Conservation (phyloP, 2,113 vertebrate species). For the Sterna hirundo region DNA sequence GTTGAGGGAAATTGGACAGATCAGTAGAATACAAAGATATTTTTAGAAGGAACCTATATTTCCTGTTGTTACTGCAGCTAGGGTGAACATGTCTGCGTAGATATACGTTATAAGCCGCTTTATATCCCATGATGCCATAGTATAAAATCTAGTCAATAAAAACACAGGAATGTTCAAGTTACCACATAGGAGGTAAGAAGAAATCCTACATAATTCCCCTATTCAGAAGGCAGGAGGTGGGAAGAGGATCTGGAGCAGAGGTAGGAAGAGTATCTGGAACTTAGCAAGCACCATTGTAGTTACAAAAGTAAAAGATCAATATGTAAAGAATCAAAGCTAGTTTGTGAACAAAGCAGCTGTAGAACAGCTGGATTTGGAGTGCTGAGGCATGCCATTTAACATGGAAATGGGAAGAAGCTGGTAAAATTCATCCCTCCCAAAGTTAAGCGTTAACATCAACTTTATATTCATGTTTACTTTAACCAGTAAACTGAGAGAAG, state of each 20-base stretch:
- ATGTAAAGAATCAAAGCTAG: neutral
- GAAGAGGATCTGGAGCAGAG: neutral
- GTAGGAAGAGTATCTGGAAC: neutral
- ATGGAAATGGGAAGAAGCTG: neutral
- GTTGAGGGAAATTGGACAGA: neutral
- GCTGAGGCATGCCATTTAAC: neutral
- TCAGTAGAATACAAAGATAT: neutral
- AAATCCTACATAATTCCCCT: neutral
- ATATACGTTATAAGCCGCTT: neutral
- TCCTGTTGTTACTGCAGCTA: neutral
- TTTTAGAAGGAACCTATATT: neutral
- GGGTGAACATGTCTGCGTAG: fast-evolving
- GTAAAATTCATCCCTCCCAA: neutral
- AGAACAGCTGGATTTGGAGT: neutral
- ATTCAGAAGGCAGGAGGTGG: neutral
- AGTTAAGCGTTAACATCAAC: neutral
- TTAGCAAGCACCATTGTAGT: neutral
- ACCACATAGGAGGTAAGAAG: neutral
- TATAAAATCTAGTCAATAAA: neutral
- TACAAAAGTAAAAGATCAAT: neutral
- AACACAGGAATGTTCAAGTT: neutral
- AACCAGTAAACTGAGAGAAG: neutral
- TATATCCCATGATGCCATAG: neutral
- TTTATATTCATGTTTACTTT: neutral
- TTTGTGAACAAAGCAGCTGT: neutral